phyloP scores from a whole-genome alignment of 1,140 invertebrate species.

The Solenopsis fugax region DNA sequence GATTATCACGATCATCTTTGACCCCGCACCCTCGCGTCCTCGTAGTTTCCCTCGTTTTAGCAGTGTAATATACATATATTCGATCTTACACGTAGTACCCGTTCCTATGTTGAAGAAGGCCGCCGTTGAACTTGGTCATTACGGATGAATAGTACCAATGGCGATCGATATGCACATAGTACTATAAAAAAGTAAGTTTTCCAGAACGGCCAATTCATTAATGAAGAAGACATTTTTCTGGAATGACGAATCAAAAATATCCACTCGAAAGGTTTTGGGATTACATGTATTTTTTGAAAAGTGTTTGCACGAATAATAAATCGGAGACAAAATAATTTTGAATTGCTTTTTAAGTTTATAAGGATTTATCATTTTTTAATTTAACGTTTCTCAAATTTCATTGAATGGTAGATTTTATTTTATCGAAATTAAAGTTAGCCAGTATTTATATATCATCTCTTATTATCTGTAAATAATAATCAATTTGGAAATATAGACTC shows the following conservation, averaged over 20 bases:
- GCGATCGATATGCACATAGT: slow-evolving; percentile 67
- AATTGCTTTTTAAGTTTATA: not conserved
- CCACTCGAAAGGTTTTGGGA: not conserved
- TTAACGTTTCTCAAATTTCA: slow-evolving; percentile 11
- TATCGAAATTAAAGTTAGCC: not conserved
- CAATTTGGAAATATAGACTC: not conserved
- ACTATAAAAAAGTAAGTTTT: slow-evolving; percentile 60
- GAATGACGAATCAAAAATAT: slow-evolving; percentile 11
- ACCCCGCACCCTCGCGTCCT: slow-evolving; percentile 47
- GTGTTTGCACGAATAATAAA: not conserved
- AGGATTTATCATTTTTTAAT: not conserved
- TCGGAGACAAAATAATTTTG: not conserved
- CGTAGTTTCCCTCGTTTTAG: slow-evolving; percentile 31
- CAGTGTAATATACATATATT: slow-evolving; percentile 15
- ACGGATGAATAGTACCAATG: slow-evolving; percentile 64
- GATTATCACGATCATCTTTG: slow-evolving; percentile 68
- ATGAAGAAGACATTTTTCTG: slow-evolving; percentile 25
- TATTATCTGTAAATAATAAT: not conserved
- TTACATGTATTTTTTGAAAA: slow-evolving; percentile 5
- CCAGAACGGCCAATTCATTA: slow-evolving; percentile 36
- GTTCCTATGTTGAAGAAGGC: slow-evolving; percentile 29
- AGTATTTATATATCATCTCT: not conserved
- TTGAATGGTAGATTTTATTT: not conserved
- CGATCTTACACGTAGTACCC: slow-evolving; percentile 36
- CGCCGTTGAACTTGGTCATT: slow-evolving; percentile 73